phyloP scores from a whole-genome alignment of 2,113 vertebrate species.

The Eolophus roseicapilla region DNA sequence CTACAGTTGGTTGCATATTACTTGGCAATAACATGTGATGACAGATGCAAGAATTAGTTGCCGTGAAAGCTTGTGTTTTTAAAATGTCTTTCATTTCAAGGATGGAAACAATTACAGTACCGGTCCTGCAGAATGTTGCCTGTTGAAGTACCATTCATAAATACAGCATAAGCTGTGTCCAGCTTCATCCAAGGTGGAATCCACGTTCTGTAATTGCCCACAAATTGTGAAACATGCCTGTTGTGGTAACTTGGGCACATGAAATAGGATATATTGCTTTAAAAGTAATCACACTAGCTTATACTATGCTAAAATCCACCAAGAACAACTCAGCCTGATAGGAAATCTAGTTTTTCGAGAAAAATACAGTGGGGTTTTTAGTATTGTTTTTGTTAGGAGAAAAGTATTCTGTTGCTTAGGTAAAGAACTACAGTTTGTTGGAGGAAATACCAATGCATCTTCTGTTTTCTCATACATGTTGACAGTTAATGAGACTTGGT shows the following conservation, averaged over 20 bases:
- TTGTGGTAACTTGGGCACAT: not conserved
- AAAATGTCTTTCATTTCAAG: not conserved
- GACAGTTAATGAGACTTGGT: not conserved
- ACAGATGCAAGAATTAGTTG: conserved; percentile 1
- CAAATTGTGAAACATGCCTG: not conserved
- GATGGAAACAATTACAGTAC: not conserved
- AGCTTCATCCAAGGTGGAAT: not conserved
- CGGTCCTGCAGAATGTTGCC: not conserved
- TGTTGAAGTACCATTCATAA: not conserved
- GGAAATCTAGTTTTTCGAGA: not conserved
- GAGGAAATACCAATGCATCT: not conserved
- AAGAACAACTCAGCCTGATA: not conserved
- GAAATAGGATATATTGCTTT: not conserved
- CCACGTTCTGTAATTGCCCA: not conserved
- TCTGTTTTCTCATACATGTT: not conserved
- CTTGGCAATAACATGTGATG: not conserved
- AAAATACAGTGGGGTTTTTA: not conserved
- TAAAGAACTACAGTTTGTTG: not conserved
- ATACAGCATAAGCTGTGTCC: not conserved
- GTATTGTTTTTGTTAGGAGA: not conserved
- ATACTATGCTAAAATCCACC: not conserved
- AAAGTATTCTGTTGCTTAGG: not conserved
- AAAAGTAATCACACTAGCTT: not conserved
- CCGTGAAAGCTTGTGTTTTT: not conserved
- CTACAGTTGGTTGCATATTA: not conserved